Conservation (phyloP, 2,113 vertebrate genomes). For the Alligator mississippiensis region DNA sequence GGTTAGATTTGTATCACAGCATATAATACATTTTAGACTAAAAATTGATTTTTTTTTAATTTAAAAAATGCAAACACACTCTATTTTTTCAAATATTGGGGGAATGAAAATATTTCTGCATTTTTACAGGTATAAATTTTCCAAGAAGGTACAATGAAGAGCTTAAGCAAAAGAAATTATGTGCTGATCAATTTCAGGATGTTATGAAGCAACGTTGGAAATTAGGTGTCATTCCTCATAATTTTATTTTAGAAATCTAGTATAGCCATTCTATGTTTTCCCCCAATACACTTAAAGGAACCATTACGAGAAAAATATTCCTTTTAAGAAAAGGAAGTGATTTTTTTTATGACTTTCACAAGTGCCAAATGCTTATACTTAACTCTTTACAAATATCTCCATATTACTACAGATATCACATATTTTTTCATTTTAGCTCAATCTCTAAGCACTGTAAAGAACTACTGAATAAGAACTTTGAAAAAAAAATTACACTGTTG, state of each 20-base stretch:
- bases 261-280: background rate
- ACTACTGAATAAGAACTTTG: background rate
- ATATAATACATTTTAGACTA: conserved; percentile 18
- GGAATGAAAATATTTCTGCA: background rate
- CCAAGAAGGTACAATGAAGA: background rate
- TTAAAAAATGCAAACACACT: conserved; percentile 12
- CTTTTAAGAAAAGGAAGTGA: background rate
- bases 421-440: background rate
- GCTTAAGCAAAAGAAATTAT: background rate
- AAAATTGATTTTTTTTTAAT: conserved; percentile 20
- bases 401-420: background rate
- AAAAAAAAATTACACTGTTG: background rate
- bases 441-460: background rate
- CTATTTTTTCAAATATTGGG: background rate
- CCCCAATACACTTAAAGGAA: background rate
- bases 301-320: background rate
- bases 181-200: background rate
- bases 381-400: background rate
- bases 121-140: background rate
- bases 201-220: conserved; percentile 4
- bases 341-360: background rate
- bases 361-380: background rate
- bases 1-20: background rate
- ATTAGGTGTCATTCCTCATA: background rate
- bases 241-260: background rate